phyloP scores from a whole-genome alignment of 2,888 invertebrate genomes.

The Lycia hirtaria region DNA sequence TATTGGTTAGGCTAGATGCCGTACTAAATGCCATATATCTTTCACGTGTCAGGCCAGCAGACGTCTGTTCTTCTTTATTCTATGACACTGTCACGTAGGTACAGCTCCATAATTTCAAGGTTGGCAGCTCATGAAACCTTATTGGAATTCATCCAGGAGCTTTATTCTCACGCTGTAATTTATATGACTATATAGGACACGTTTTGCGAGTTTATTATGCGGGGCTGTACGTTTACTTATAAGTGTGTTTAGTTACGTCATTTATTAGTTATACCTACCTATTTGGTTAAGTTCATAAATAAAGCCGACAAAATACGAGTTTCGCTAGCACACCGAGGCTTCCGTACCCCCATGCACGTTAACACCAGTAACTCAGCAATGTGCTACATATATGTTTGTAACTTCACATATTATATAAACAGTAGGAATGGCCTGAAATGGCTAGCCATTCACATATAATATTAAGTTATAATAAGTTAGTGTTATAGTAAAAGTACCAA shows the following conservation, averaged over 20 bases:
- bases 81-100: constrained; percentile 14
- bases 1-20: not conserved
- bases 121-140: constrained; percentile 14
- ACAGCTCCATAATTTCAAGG: constrained; percentile 12
- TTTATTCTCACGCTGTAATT: constrained; percentile 19
- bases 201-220: constrained; percentile 8
- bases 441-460: not conserved
- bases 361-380: no score
- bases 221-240: no score
- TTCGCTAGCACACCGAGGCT: no score
- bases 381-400: no score
- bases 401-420: no score
- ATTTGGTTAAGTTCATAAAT: no score
- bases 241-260: not conserved
- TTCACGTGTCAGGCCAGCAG: constrained; percentile 13
- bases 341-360: no score
- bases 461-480: not conserved
- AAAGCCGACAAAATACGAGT: no score
- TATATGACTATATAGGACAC: constrained; percentile 6
- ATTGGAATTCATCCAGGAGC: constrained; percentile 24
- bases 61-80: constrained; percentile 18
- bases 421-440: no score
- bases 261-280: not conserved
- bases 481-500: not conserved
- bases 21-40: constrained; percentile 24